Base-by-base conservation (phyloP, 1,140 invertebrate genomes). In the Meloidogyne floridensis region DNA sequence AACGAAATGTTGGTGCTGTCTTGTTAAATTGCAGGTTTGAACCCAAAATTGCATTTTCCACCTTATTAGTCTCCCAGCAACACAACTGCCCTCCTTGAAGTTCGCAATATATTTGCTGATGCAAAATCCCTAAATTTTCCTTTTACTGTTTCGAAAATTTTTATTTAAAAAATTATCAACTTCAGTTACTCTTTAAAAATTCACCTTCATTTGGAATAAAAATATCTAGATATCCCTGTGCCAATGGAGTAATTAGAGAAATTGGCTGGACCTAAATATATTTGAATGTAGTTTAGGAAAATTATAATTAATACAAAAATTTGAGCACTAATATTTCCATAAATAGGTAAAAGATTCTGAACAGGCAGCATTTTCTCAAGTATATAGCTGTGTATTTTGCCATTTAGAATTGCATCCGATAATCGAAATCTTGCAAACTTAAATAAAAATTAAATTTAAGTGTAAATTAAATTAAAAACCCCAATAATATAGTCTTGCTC, bases 311-410 rank as follows among this genome's bases (percentile, higher is more conserved):
- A 6, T 56, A 79, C 77, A 65, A 79, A 72, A 72, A 79, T 43
- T 79, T 79, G 77, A 72, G 65, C 77, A 8, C 77, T 53, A 42
- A 79, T 53, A 32, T 53, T 79, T n/a, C 77, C 77, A 43, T 79
- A 79, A 13, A 79, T 42, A 8, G 77, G 77, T 32, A 79, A 79
- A 43, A 79, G 72, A 32, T 54, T 54, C 20, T 79, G 65, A 20
- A 20, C 20, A 15, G 32, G 8, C 0, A 11, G 43, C 13, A 54
- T 13, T 42, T 71, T 72, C 11, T 79, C 77, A 65, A 79, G 32
- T 20, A 72, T 43, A 47, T 79, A 79, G 53, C 72, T 79, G 20
- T 79, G 77, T 5, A 43, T 18, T 42, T 20, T 69, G 7, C 77
- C 77, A 10, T 4, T 32, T 53, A 78, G 69, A n/a, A 65, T 71